Percentiles rank a stretch among this genome's conserved stretches.
Evolutionary conservation across 2,113 vertebrate species (phyloP).

Genomic region (Lutjanus erythropterus): DNA sequence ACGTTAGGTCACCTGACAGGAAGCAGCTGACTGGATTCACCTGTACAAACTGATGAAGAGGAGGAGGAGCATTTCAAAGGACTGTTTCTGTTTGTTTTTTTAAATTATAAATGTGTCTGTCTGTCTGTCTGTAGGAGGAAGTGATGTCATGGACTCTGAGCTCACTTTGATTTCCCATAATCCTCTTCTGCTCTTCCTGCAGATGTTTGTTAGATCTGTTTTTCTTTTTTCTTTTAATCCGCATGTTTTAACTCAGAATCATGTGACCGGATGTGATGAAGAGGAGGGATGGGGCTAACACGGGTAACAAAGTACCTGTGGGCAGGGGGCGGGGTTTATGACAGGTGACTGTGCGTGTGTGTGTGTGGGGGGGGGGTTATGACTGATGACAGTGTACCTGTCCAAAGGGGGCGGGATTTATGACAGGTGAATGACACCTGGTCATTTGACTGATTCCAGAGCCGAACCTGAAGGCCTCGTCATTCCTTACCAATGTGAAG

Average conservation of each 20-base stretch:
- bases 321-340: neutral
- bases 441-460: conserved; percentile 66
- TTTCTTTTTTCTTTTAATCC: conserved; percentile 72
- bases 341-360: neutral
- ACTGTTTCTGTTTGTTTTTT: conserved; percentile 61
- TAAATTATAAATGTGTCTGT: conserved; percentile 79
- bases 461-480: conserved; percentile 51
- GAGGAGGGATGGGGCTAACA: conserved; percentile 17
- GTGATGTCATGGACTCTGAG: conserved; percentile 80
- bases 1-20: conserved; percentile 56
- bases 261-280: conserved; percentile 38
- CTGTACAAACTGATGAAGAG: conserved; percentile 42
- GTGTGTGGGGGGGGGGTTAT: neutral
- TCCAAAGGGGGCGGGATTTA: neutral
- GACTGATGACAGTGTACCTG: neutral
- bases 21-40: conserved; percentile 54
- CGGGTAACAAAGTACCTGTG: conserved; percentile 6
- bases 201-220: conserved; percentile 58
- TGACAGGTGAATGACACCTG: neutral
- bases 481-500: conserved; percentile 73
- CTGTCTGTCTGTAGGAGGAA: conserved; percentile 73
- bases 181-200: conserved; percentile 60
- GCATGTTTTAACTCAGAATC: conserved; percentile 78
- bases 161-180: conserved; percentile 66
- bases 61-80: conserved; percentile 47